phyloP scores from a whole-genome alignment of 2,113 vertebrate genomes.

The Nothocercus nigrocapillus region DNA sequence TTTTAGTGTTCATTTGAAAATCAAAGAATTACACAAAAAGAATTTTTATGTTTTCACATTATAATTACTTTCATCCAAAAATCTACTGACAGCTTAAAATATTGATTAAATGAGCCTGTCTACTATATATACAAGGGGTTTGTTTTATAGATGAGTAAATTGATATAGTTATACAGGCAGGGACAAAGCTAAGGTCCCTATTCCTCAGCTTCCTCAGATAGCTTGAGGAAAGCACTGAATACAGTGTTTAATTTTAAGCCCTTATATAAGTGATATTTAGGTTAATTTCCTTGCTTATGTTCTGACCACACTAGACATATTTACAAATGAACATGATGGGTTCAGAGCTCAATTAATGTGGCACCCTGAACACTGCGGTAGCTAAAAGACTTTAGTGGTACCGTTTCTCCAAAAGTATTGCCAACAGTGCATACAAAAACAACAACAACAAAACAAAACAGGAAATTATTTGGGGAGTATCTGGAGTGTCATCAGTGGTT shows the following conservation, averaged over 20 bases:
- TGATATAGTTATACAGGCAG: not conserved
- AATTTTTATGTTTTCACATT: not conserved
- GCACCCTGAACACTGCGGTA: fast-evolving
- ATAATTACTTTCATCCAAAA: not conserved
- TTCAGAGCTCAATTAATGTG: not conserved
- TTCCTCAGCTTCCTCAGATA: not conserved
- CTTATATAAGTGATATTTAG: not conserved
- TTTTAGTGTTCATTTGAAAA: constrained; percentile 27
- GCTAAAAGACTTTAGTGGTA: not conserved
- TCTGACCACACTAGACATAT: not conserved
- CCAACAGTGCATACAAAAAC: not conserved
- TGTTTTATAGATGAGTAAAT: not conserved
- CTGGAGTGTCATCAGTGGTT: not conserved
- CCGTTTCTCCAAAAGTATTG: not conserved
- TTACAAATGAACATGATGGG: fast-evolving
- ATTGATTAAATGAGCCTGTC: constrained; percentile 6
- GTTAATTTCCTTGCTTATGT: not conserved
- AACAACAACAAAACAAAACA: not conserved
- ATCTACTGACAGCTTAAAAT: not conserved
- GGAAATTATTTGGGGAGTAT: not conserved
- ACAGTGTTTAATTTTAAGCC: not conserved
- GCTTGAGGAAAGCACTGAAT: not conserved
- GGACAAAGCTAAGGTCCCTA: not conserved
- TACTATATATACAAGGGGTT: not conserved
- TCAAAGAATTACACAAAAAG: not conserved